These are phyloP conservation scores for Leuciscus waleckii DNA, from an alignment of 2,797 vertebrate genomes.

Conservation along the genomic window DNA sequence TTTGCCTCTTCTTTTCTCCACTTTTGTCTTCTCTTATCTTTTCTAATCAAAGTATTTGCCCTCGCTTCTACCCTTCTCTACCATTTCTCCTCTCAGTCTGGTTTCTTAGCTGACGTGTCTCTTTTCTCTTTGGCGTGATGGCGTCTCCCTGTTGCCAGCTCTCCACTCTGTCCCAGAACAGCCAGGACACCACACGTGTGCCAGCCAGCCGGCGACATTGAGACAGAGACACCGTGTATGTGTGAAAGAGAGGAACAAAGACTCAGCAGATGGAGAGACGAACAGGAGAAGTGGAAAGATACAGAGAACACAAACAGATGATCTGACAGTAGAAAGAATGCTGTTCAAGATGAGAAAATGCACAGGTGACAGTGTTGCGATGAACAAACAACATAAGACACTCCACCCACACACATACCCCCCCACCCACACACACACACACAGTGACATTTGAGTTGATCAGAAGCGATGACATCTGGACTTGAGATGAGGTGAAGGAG, in stretches of 20 bases:
- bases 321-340: slow-evolving; percentile 32
- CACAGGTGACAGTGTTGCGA: slow-evolving; percentile 25
- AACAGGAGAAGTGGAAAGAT: slow-evolving; percentile 44
- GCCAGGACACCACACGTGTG: slow-evolving; percentile 42
- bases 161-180: slow-evolving; percentile 50
- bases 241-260: slow-evolving; percentile 51
- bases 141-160: slow-evolving; percentile 49
- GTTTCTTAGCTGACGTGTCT: slow-evolving; percentile 42
- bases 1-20: neutral
- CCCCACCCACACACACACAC: slow-evolving; percentile 35
- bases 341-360: slow-evolving; percentile 20
- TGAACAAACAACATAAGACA: slow-evolving; percentile 54
- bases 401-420: slow-evolving; percentile 32
- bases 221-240: slow-evolving; percentile 48
- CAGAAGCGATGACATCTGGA: slow-evolving; percentile 40
- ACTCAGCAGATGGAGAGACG: slow-evolving; percentile 41
- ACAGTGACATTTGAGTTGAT: slow-evolving; percentile 46
- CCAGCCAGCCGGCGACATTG: slow-evolving; percentile 45
- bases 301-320: slow-evolving; percentile 33
- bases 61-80: neutral
- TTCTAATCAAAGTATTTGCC: neutral
- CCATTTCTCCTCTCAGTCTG: slow-evolving; percentile 3
- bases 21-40: neutral
- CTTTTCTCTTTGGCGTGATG: slow-evolving; percentile 48
- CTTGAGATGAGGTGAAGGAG: slow-evolving; percentile 32